Evolutionary conservation across 2,888 invertebrate genomes (phyloP).

Genomic region (Machimus rusticus): DNA sequence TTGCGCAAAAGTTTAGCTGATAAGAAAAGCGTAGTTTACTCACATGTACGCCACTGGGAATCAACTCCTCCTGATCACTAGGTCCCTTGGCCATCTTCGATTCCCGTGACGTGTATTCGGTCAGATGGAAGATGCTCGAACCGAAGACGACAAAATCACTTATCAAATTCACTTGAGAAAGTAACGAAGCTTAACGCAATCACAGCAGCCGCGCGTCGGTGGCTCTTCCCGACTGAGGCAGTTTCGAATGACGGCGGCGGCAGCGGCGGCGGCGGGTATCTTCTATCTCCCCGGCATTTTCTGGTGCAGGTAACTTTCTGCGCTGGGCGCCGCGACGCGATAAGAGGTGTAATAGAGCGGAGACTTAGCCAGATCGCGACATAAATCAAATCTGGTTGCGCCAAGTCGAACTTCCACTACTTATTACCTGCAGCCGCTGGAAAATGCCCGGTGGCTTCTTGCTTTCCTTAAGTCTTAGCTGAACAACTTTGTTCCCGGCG

Average conservation of each 20-base stretch:
- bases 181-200: not conserved
- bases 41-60: not conserved
- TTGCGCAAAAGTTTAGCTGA: not conserved
- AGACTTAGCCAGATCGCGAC: not conserved
- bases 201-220: not conserved
- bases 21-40: not conserved
- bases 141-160: not conserved
- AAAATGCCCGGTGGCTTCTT: not conserved
- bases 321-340: not conserved
- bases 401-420: not conserved
- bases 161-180: not conserved
- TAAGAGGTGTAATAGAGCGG: not conserved
- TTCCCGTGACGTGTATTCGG: not conserved
- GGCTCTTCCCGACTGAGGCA: not conserved
- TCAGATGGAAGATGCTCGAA: not conserved
- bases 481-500: not conserved
- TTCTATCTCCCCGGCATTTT: not conserved
- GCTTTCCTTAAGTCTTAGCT: not conserved
- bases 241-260: no score
- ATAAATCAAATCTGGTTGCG: constrained; percentile 28
- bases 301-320: not conserved
- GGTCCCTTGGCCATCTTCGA: not conserved
- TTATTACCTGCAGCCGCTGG: not conserved
- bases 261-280: not conserved
- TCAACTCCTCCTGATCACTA: not conserved